A percentile compares a stretch with the other conserved stretches of the same genome.
phyloP scores from a whole-genome alignment of 2,888 invertebrate species.

The Mimas tiliae region DNA sequence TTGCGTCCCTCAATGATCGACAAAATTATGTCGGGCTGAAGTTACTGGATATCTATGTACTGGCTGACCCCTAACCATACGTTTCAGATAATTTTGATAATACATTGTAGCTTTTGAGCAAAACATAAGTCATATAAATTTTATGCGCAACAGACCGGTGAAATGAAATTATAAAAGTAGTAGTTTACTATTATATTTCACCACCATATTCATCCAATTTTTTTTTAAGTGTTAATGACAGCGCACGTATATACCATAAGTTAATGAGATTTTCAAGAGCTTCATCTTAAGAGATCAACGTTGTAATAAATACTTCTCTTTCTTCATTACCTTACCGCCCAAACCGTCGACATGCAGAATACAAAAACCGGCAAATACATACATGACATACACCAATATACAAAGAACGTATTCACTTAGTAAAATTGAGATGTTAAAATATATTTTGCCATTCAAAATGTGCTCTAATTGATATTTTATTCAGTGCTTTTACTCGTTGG shows the following conservation, averaged over 20 bases:
- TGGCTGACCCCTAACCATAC: too few relatives aligned
- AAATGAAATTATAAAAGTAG: too few relatives aligned
- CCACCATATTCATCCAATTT: too few relatives aligned
- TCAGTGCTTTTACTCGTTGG: slow-evolving; percentile 76
- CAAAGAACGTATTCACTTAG: slow-evolving; percentile 72
- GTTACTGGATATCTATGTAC: too few relatives aligned
- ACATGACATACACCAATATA: slow-evolving; percentile 75
- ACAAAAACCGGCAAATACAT: slow-evolving; percentile 81
- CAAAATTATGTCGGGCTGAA: too few relatives aligned
- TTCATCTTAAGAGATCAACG: slow-evolving; percentile 54
- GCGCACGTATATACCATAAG: slow-evolving; percentile 32
- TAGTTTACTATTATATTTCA: too few relatives aligned
- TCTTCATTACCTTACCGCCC: slow-evolving; percentile 81
- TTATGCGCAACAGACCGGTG: too few relatives aligned
- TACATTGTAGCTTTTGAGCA: too few relatives aligned
- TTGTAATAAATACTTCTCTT: slow-evolving; percentile 75
- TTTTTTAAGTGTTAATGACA: slow-evolving; percentile 31
- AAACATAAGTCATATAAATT: too few relatives aligned
- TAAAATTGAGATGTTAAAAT: slow-evolving; percentile 80
- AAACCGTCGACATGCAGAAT: slow-evolving; percentile 64
- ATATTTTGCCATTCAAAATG: slow-evolving; percentile 68
- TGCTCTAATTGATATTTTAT: slow-evolving; percentile 83
- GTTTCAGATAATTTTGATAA: too few relatives aligned
- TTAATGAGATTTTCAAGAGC: slow-evolving; percentile 33
- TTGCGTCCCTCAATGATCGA: too few relatives aligned